Percentiles rank a stretch among this genome's conserved stretches.
These are phyloP conservation scores for Rotaria magnacalcarata DNA, from an alignment of 2,888 invertebrate genomes.

Conservation along the genomic window DNA sequence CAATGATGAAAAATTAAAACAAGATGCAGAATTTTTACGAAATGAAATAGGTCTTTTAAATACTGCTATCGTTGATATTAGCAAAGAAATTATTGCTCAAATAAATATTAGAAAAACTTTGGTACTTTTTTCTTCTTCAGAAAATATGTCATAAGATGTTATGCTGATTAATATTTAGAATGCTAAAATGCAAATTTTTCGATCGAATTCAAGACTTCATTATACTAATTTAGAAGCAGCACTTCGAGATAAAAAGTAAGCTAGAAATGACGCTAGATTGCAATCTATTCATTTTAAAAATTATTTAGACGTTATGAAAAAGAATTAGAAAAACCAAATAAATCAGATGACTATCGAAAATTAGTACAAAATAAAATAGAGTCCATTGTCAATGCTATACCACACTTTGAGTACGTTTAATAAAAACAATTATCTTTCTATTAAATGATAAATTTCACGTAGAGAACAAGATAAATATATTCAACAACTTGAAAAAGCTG, in stretches of 20 bases:
- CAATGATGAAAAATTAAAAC: slow-evolving; percentile 16
- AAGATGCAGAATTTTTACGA: not conserved
- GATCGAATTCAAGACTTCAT: not conserved
- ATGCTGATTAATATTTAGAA: not conserved
- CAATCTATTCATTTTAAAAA: no score
- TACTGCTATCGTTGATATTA: not conserved
- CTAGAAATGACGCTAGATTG: not conserved
- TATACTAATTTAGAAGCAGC: not conserved
- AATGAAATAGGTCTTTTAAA: not conserved
- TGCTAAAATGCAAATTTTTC: slow-evolving; percentile 1
- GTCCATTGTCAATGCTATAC: not conserved
- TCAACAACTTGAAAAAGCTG: not conserved
- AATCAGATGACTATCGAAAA: not conserved
- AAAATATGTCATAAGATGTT: not conserved
- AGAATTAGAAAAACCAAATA: not conserved
- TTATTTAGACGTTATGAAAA: not conserved
- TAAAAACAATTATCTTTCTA: not conserved
- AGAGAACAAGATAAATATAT: not conserved
- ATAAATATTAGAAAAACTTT: not conserved
- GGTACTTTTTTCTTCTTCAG: not conserved
- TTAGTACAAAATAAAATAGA: not conserved
- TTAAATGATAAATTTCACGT: not conserved
- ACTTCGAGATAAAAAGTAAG: not conserved
- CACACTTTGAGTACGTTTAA: not conserved
- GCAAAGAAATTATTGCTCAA: not conserved